phyloP scores from a whole-genome alignment of 1,140 invertebrate genomes.

The Sitobion miscanthi region DNA sequence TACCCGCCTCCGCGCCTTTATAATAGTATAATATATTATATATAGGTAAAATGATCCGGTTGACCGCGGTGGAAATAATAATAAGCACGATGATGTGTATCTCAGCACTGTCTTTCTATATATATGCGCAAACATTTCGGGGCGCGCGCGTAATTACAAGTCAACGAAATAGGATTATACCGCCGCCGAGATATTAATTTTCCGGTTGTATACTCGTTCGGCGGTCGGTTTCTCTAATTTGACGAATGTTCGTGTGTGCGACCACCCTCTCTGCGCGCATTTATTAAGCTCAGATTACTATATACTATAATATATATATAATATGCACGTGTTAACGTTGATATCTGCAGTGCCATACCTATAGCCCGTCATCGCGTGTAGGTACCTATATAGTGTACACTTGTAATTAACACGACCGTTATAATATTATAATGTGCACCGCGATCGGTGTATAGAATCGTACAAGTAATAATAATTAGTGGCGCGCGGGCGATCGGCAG shows the following conservation, averaged over 20 bases:
- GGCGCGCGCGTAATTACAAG: conserved; percentile 37
- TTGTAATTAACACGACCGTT: not conserved
- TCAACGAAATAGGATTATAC: conserved; percentile 47
- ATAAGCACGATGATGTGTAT: not conserved
- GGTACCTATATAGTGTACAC: not conserved
- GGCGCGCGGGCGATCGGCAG: not conserved
- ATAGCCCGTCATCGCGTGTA: not conserved
- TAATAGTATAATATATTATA: not conserved
- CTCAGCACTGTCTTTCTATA: not conserved
- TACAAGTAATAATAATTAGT: conserved; percentile 20
- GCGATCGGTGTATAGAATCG: not conserved
- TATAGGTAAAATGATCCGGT: conserved; percentile 50
- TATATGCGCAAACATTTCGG: not conserved
- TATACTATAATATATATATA: not conserved
- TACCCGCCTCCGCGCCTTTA: not conserved
- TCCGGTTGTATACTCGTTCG: conserved; percentile 43
- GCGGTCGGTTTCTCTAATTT: conserved; percentile 51
- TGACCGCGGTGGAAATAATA: conserved; percentile 35
- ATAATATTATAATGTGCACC: not conserved
- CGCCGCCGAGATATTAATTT: conserved; percentile 52
- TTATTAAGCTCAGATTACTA: conserved; percentile 51
- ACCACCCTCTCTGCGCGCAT: conserved; percentile 8
- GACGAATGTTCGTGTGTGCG: conserved; percentile 33
- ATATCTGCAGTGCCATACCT: not conserved
- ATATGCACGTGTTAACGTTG: not conserved